Base-by-base conservation (phyloP, 2,888 invertebrate genomes). In the Drosophila infuscata region DNA sequence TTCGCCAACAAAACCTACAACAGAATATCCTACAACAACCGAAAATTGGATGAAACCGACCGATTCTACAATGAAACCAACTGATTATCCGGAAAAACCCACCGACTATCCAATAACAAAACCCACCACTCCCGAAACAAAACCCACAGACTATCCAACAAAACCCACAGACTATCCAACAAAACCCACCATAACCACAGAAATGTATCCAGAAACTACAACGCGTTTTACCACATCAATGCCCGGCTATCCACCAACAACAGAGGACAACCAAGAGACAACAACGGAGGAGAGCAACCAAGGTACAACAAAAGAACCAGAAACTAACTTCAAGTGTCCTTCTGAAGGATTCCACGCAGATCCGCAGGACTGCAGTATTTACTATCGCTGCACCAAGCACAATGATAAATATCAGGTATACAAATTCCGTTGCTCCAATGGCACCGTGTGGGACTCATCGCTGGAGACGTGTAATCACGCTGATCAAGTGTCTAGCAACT, bases 371-470 rank as follows among this genome's bases (percentile, higher is more conserved):
- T 95, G 95, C 78, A 94, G 92, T 65, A 95, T 94, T 76, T 95
- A 95, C 90, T 95, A 94, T 74, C 93, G 95, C 52, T 95, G 95
- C 78, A 93, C 81, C 4, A 85, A 84, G 20, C 79, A 87, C 46
- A 92, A 93, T 59, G 93, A 94, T 2, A 93, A 92, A 2, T 94
- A 91, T 76, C 93, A 88, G 29, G 93, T 93, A 38, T 94, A 94
- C 74, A 94, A 94, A 53, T 95, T 94, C 83, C 92, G 90, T 12
- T 95, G 95, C 79, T 94, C 94, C 2, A 93, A 93, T 17, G 95
- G 94, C 63, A 95, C 95, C 0, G 94, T 94, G 9, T 95, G 95
- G 95, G 95, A 95, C 90, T 94, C 94, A 74, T 93, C 94, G 29
- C 92, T 94, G 60, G 93, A 94, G 76, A 94, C 94, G 0, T 96